Evolutionary conservation across 2,797 vertebrate genomes (phyloP), one percentile per base, ranked within the genome.

Genomic region (Gallinago solitaria): DNA sequence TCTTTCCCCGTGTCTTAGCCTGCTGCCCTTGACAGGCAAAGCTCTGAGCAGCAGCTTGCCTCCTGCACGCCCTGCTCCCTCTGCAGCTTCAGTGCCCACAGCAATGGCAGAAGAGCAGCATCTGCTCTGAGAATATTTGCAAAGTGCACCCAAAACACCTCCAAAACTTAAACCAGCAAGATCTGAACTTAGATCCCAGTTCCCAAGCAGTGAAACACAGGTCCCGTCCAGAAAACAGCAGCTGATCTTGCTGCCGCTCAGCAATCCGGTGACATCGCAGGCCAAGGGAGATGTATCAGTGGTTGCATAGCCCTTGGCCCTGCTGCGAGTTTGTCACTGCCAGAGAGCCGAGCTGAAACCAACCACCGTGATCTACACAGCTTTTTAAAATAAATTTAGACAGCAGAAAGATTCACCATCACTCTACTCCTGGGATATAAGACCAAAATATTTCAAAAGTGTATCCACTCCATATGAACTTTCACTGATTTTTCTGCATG

Each of bases 321-420:
- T 90, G 68, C 71, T 2, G 1, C 50, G 65, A 7, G 57, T 83
- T 30, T 61, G 57, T 88, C 82, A 90, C 82, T 88, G 80, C 65
- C 78, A 85, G 82, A 83, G 69, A 90, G 67, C 47, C 51, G 68
- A n/a, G 47, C 57, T 90, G 87, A 91, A 91, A 91, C 87, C 87
- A 86, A 59, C 45, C 60, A 77, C 90, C 7, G 4, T 78, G 87
- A 96, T 45, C 69, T 81, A 83, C 14, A 19, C 16, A 67, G 80
- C 57, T 83, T 89, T 88, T 85, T 95, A 83, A 90, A 95, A 88
- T 65, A 91, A 90, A 94, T 86, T 71, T 77, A 90, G 84, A 78
- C 45, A 90, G 89, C 24, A 90, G 63, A 81, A 91, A 83, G 59
- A 90, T 91, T 37, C 86, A 85, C 78, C 71, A 71, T 89, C 67